These are phyloP conservation scores for Atta colombica DNA, from an alignment of 1,140 invertebrate species.

Conservation along the genomic window DNA sequence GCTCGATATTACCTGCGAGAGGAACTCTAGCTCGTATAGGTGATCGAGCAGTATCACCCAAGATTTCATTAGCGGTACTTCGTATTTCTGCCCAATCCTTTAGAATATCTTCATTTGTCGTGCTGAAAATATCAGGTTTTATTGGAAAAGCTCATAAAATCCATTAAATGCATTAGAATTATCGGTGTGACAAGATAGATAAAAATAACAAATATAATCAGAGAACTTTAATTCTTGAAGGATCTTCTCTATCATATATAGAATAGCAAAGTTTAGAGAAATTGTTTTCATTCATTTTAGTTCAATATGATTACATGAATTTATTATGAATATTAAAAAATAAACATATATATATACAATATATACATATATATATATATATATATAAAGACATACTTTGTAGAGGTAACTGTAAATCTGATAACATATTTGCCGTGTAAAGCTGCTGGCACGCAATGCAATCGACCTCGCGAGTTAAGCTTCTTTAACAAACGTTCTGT, in stretches of 20 bases:
- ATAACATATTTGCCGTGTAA: slow-evolving; percentile 97
- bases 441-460: slow-evolving; percentile 97
- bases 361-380: no score
- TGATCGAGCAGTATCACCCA: slow-evolving; percentile 87
- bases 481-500: slow-evolving; percentile 95
- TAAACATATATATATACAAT: neutral
- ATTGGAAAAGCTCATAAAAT: neutral
- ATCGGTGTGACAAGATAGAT: neutral
- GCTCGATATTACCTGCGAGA: slow-evolving; percentile 89
- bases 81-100: slow-evolving; percentile 97
- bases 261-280: neutral
- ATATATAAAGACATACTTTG: slow-evolving; percentile 84
- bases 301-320: slow-evolving; percentile 9
- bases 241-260: no score
- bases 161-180: neutral
- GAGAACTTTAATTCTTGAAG: neutral
- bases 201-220: neutral
- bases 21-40: slow-evolving; percentile 89
- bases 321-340: slow-evolving; percentile 8
- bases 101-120: slow-evolving; percentile 95
- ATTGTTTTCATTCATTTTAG: neutral
- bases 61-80: slow-evolving; percentile 91
- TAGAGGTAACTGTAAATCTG: slow-evolving; percentile 96
- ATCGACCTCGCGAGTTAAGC: slow-evolving; percentile 94
- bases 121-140: slow-evolving; percentile 84